These are phyloP conservation scores for Drosophila multiciliata DNA, from an alignment of 2,888 invertebrate genomes.

Conservation along the genomic window DNA sequence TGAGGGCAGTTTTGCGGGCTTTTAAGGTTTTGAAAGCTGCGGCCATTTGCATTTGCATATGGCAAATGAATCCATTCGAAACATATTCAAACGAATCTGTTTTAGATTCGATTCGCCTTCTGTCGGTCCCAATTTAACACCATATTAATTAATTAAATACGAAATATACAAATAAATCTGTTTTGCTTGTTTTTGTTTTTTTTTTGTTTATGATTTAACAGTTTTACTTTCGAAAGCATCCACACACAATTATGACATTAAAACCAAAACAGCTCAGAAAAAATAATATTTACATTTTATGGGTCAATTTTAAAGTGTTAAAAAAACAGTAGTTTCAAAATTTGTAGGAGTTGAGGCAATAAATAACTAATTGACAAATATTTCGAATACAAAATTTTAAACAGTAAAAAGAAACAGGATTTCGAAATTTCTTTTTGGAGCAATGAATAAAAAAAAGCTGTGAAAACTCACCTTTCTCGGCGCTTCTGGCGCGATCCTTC, in stretches of 20 bases:
- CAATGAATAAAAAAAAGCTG: background rate
- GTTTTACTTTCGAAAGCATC: background rate
- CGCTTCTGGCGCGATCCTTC: constrained; percentile 85
- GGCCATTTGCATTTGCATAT: constrained; percentile 53
- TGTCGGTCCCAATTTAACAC: constrained; percentile 27
- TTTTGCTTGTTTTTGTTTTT: background rate
- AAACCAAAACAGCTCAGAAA: background rate
- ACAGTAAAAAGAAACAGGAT: background rate
- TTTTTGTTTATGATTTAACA: constrained; percentile 7
- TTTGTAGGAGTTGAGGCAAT: background rate
- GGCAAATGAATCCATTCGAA: constrained; percentile 31
- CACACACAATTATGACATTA: constrained; percentile 3
- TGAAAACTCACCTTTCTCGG: constrained; percentile 83
- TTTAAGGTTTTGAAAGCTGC: constrained; percentile 63
- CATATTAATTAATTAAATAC: constrained; percentile 32
- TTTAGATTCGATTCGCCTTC: background rate
- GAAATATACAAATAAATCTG: background rate
- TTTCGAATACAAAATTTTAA: background rate
- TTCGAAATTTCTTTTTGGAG: background rate
- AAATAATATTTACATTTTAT: constrained; percentile 7
- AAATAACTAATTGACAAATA: background rate
- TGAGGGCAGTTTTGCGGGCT: constrained; percentile 56
- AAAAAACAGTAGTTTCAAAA: background rate
- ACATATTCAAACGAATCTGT: constrained; percentile 24
- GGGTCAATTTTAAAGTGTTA: background rate